These are phyloP conservation scores for Cyanoliseus patagonus DNA, from an alignment of 2,113 vertebrate species.

Conservation along the genomic window DNA sequence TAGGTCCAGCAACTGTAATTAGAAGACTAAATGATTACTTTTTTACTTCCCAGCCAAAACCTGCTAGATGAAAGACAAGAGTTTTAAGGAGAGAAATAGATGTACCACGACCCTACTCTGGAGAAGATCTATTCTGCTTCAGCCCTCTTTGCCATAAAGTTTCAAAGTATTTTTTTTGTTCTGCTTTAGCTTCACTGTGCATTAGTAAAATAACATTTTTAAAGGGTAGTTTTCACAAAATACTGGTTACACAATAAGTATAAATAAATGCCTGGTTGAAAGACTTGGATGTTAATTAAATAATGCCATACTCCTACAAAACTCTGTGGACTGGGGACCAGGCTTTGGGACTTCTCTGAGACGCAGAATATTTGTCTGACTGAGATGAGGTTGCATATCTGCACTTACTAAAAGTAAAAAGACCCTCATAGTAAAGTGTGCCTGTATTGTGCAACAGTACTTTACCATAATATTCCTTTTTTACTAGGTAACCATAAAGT, in stretches of 20 bases:
- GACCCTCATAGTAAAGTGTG: not conserved
- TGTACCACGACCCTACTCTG: not conserved
- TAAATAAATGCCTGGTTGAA: not conserved
- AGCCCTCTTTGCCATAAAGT: not conserved
- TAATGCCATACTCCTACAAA: not conserved
- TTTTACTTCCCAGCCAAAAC: not conserved
- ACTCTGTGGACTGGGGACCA: not conserved
- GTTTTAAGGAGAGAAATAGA: not conserved
- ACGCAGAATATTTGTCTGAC: not conserved
- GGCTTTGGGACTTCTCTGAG: not conserved
- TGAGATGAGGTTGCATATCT: not conserved
- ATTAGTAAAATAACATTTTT: not conserved
- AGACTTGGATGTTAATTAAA: not conserved
- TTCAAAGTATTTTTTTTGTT: not conserved
- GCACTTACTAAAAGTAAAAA: not conserved
- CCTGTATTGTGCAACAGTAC: not conserved
- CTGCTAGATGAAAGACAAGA: not conserved
- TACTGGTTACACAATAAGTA: not conserved
- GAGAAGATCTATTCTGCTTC: not conserved
- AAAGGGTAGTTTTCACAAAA: not conserved
- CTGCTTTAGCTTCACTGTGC: not conserved
- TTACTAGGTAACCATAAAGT: not conserved
- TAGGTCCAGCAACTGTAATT: not conserved
- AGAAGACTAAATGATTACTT: not conserved
- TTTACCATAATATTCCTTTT: not conserved